Conservation (phyloP, 2,888 invertebrate species). For the Xanthorhoe spadicearia region DNA sequence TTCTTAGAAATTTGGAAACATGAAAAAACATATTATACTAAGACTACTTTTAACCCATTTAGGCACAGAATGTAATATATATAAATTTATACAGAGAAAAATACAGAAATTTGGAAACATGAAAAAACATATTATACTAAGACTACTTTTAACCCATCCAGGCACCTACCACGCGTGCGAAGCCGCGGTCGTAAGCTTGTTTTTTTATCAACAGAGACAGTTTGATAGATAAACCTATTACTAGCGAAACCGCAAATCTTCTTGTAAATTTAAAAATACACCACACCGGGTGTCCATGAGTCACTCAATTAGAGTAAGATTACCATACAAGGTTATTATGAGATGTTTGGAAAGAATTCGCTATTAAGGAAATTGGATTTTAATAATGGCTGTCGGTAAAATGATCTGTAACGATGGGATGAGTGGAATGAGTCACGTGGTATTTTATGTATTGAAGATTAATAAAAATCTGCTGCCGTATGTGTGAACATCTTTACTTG, state of each 20-base stretch:
- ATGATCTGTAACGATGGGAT: constrained; percentile 23
- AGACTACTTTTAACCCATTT: too few relatives aligned
- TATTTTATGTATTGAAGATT: not conserved
- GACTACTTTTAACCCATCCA: too few relatives aligned
- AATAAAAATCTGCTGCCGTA: not conserved
- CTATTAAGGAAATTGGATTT: constrained; percentile 56
- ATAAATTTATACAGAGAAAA: too few relatives aligned
- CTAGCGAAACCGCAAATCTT: constrained; percentile 29
- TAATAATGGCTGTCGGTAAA: constrained; percentile 46
- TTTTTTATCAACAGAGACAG: too few relatives aligned
- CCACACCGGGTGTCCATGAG: constrained; percentile 36
- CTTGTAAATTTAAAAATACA: constrained; percentile 34
- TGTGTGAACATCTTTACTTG: too few relatives aligned
- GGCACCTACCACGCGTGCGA: too few relatives aligned
- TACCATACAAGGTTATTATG: constrained; percentile 44
- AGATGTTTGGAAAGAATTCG: constrained; percentile 50
- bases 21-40: too few relatives aligned
- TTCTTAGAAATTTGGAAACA: too few relatives aligned
- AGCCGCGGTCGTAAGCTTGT: too few relatives aligned
- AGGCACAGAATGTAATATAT: too few relatives aligned
- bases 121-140: too few relatives aligned
- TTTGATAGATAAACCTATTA: constrained; percentile 4
- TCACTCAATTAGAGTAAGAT: constrained; percentile 38
- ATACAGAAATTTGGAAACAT: too few relatives aligned
- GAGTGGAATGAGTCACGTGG: constrained; percentile 26